These are phyloP conservation scores for Sterrhoptilus dennistouni DNA, from an alignment of 2,113 vertebrate species.

Conservation along the genomic window DNA sequence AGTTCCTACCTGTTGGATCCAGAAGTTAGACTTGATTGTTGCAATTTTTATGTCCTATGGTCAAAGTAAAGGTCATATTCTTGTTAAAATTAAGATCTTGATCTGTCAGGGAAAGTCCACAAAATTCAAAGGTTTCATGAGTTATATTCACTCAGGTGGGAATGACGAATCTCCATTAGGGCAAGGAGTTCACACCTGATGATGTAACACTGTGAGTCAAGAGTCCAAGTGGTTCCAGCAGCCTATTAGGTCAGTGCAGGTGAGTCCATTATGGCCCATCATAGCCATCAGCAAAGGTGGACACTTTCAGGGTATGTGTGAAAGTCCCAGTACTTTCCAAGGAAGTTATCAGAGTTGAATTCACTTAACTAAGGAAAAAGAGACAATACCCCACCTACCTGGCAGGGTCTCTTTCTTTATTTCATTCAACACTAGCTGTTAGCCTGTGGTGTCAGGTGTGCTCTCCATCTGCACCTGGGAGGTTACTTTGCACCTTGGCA, in stretches of 20 bases:
- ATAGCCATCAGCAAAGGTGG: background rate
- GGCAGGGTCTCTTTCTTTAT: background rate
- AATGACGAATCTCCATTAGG: background rate
- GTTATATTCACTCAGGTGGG: background rate
- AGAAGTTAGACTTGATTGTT: background rate
- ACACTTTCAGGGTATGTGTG: background rate
- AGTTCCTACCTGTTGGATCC: background rate
- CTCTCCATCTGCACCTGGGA: background rate
- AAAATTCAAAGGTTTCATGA: background rate
- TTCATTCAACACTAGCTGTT: rapidly evolving
- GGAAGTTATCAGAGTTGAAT: background rate
- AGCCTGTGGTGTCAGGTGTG: background rate
- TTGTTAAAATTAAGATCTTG: background rate
- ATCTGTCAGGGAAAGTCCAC: background rate
- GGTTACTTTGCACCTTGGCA: background rate
- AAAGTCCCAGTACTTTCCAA: background rate
- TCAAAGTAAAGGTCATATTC: rapidly evolving
- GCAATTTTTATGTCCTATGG: background rate
- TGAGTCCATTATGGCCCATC: background rate
- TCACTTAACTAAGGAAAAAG: background rate
- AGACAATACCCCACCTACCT: background rate
- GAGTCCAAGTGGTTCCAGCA: background rate
- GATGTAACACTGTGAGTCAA: background rate
- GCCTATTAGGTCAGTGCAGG: background rate
- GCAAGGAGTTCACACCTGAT: background rate